A percentile compares a stretch with the other conserved stretches of the same genome.
Evolutionary conservation across 2,888 invertebrate genomes (phyloP).

Genomic region (Rhogogaster chlorosoma): DNA sequence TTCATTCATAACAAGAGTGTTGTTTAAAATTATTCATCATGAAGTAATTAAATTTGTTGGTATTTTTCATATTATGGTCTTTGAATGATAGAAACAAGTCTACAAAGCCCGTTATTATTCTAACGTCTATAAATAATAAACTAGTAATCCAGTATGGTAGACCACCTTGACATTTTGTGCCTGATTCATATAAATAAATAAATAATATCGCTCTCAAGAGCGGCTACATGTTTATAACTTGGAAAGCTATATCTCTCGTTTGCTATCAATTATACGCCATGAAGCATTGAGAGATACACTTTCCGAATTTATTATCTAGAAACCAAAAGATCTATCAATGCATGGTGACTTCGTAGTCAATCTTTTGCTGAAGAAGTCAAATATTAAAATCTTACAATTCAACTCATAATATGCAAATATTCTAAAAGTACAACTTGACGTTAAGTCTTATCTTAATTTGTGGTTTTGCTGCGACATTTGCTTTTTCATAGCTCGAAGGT

Average conservation of each 20-base stretch:
- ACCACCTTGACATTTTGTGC: constrained; percentile 42
- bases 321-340: constrained; percentile 43
- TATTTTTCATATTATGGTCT: constrained; percentile 9
- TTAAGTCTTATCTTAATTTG: constrained; percentile 42
- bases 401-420: constrained; percentile 4
- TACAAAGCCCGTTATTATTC: neutral
- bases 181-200: constrained; percentile 50
- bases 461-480: constrained; percentile 41
- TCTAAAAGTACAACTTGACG: constrained; percentile 30
- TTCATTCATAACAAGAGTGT: neutral
- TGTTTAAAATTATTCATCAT: constrained; percentile 19
- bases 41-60: neutral
- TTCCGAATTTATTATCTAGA: constrained; percentile 30
- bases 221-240: constrained; percentile 39
- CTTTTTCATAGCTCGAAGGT: constrained; percentile 35
- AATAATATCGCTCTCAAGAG: constrained; percentile 42
- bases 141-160: constrained; percentile 21
- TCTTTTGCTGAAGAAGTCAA: constrained; percentile 37
- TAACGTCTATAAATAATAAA: constrained; percentile 17
- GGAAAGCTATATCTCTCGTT: constrained; percentile 32
- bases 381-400: constrained; percentile 16
- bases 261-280: neutral
- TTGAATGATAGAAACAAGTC: constrained; percentile 26
- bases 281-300: constrained; percentile 26
- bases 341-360: constrained; percentile 35